Conservation (phyloP, 2,888 invertebrate species). For the Eupelmus urozonus region DNA sequence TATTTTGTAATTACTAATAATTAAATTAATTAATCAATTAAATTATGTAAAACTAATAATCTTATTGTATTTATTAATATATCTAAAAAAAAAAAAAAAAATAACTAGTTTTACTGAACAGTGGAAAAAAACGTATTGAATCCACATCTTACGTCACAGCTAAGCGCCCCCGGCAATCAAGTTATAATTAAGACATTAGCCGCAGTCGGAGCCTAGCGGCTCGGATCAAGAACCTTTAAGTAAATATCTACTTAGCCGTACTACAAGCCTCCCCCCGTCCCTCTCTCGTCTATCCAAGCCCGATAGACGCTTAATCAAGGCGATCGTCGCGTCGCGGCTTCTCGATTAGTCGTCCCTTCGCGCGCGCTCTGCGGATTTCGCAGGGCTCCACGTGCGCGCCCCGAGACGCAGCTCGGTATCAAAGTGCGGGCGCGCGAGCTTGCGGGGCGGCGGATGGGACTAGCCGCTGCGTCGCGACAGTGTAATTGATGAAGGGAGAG, state of each 20-base stretch:
- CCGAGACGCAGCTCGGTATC: constrained; percentile 18
- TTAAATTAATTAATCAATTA: no score
- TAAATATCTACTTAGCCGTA: constrained; percentile 47
- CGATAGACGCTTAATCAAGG: constrained; percentile 53
- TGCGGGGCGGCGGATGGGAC: background rate
- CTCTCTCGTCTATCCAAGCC: constrained; percentile 31
- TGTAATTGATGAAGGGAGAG: constrained; percentile 45
- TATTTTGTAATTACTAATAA: no score
- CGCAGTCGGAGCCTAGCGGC: background rate
- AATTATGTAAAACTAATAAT: no score
- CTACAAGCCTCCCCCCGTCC: no score
- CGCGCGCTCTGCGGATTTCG: constrained; percentile 45
- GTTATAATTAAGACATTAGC: constrained; percentile 42
- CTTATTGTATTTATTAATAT: no score
- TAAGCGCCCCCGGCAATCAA: constrained; percentile 58
- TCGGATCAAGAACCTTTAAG: constrained; percentile 28
- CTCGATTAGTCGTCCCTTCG: constrained; percentile 43
- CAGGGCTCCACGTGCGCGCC: constrained; percentile 49
- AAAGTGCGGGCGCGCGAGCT: constrained; percentile 30
- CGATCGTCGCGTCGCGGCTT: constrained; percentile 50
- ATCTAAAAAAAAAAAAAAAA: no score
- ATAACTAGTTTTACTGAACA: no score
- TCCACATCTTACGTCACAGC: no score
- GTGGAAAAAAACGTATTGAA: no score
- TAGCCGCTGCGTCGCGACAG: constrained; percentile 25